Conservation (phyloP, 1,140 invertebrate genomes). For the Harlomillsia oculata region DNA sequence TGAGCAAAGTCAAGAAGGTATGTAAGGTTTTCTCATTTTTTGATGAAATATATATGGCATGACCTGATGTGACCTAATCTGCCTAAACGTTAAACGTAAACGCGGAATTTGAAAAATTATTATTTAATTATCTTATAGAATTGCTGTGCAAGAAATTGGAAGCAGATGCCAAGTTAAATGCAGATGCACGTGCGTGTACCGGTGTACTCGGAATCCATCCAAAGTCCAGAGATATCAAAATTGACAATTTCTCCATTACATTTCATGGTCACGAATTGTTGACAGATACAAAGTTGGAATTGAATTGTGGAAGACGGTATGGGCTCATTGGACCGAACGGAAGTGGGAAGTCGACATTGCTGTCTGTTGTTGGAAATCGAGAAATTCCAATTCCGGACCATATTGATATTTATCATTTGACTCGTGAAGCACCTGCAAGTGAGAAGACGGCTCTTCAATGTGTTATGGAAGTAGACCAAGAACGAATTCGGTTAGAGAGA, state of each 20-base stretch:
- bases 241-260: slow-evolving; percentile 93
- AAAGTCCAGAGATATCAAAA: slow-evolving; percentile 89
- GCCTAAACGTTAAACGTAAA: background rate
- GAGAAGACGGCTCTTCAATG: slow-evolving; percentile 71
- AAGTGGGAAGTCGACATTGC: slow-evolving; percentile 69
- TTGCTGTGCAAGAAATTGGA: slow-evolving; percentile 77
- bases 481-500: slow-evolving; percentile 81
- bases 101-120: background rate
- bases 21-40: slow-evolving; percentile 1
- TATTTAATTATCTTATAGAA: slow-evolving; percentile 47
- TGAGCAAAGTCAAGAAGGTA: background rate
- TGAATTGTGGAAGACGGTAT: slow-evolving; percentile 93
- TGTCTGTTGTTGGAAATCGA: slow-evolving; percentile 80
- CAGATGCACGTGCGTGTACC: slow-evolving; percentile 86
- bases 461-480: slow-evolving; percentile 97
- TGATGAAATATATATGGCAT: slow-evolving; percentile 1
- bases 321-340: slow-evolving; percentile 69
- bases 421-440: slow-evolving; percentile 62
- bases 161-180: slow-evolving; percentile 78
- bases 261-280: slow-evolving; percentile 95
- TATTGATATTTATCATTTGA: slow-evolving; percentile 96
- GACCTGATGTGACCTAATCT: background rate
- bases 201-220: slow-evolving; percentile 90
- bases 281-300: slow-evolving; percentile 88
- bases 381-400: slow-evolving; percentile 94